Conservation (phyloP, 2,113 vertebrate species). For the Lophius piscatorius region DNA sequence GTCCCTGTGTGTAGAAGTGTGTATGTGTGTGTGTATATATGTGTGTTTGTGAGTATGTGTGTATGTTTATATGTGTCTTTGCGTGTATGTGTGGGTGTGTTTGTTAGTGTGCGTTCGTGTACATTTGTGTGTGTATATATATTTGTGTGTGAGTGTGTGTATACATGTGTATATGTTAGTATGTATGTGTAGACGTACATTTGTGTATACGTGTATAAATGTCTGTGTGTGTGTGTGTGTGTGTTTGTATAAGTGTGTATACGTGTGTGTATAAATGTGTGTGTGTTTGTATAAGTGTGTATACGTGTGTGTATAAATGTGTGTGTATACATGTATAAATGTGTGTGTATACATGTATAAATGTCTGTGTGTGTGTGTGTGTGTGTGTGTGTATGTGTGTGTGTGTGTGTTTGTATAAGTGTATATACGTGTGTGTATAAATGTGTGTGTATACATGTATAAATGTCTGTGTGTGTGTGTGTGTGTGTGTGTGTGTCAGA, state of each 20-base stretch:
- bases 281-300: slow-evolving; percentile 10
- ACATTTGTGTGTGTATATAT: slow-evolving; percentile 21
- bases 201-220: slow-evolving; percentile 21
- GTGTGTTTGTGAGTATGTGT: slow-evolving; percentile 12
- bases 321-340: too few species aligned
- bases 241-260: slow-evolving; percentile 41
- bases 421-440: slow-evolving; percentile 19
- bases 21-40: slow-evolving; percentile 22
- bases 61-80: slow-evolving; percentile 41
- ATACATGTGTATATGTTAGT: slow-evolving; percentile 55
- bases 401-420: slow-evolving; percentile 37
- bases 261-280: slow-evolving; percentile 18
- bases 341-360: slow-evolving; percentile 22
- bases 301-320: slow-evolving; percentile 57
- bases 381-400: slow-evolving; percentile 54
- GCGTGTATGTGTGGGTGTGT: slow-evolving; percentile 15
- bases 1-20: slow-evolving; percentile 36
- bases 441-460: slow-evolving; percentile 22
- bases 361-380: slow-evolving; percentile 8
- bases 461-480: slow-evolving; percentile 3
- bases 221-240: slow-evolving; percentile 9
- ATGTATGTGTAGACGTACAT: too few species aligned
- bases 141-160: slow-evolving; percentile 4
- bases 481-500: slow-evolving; percentile 56
- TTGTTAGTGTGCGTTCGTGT: slow-evolving; percentile 38